A percentile compares a stretch with the other conserved stretches of the same genome.
Evolutionary conservation across 2,888 invertebrate genomes (phyloP).

Genomic region (Drosophila flavopinicola): DNA sequence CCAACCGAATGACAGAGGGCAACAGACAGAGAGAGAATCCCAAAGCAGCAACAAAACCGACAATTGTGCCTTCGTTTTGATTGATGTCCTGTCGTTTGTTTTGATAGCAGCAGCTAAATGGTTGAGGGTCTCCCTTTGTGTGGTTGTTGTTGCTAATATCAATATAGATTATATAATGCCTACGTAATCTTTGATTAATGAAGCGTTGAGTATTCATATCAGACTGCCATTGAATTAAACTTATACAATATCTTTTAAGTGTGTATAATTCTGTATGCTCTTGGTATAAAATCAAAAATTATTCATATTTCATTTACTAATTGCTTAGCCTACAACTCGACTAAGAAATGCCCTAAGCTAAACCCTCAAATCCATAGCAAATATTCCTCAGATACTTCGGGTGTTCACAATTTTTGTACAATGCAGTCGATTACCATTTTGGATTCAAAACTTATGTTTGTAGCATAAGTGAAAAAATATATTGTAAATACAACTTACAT

Average conservation of each 20-base stretch:
- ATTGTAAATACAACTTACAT: no score
- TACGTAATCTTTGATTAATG: constrained; percentile 49
- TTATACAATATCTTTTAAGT: neutral
- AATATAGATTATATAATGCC: constrained; percentile 18
- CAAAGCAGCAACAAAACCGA: constrained; percentile 9
- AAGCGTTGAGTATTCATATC: constrained; percentile 30
- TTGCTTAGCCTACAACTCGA: no score
- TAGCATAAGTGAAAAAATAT: no score
- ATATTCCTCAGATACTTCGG: no score
- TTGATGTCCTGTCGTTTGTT: constrained; percentile 60
- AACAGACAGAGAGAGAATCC: neutral
- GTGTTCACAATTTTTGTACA: no score
- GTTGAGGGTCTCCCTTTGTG: constrained; percentile 2
- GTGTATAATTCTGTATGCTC: neutral
- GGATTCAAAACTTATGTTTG: no score
- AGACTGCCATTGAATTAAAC: constrained; percentile 7
- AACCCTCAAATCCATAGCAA: no score
- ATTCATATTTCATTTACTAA: no score
- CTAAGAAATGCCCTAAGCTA: no score
- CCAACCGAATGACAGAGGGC: constrained; percentile 20
- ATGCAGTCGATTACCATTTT: no score
- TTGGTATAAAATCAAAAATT: no score
- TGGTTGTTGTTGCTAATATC: constrained; percentile 12
- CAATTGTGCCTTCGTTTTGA: constrained; percentile 53
- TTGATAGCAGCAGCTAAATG: constrained; percentile 37